Evolutionary conservation across 2,888 invertebrate species (phyloP).

Genomic region (Ormia ochracea): DNA sequence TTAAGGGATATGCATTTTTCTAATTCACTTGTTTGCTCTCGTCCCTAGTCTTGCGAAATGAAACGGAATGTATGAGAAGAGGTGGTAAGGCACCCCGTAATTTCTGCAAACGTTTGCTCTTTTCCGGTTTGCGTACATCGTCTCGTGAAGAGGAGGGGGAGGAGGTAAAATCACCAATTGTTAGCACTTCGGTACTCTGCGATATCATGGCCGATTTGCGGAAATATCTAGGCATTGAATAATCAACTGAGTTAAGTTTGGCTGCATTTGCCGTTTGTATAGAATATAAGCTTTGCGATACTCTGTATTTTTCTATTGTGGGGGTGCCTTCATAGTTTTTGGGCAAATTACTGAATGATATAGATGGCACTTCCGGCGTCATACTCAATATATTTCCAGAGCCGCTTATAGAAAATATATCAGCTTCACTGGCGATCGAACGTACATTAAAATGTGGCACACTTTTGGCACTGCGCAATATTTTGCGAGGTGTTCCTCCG

Average conservation of each 20-base stretch:
- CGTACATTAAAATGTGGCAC: slow-evolving; percentile 75
- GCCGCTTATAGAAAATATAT: slow-evolving; percentile 76
- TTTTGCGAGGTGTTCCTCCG: slow-evolving; percentile 64
- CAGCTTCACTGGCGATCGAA: slow-evolving; percentile 74
- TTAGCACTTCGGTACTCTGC: slow-evolving; percentile 72
- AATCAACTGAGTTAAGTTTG: slow-evolving; percentile 78
- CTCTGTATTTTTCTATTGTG: slow-evolving; percentile 76
- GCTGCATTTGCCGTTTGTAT: slow-evolving; percentile 78
- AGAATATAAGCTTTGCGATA: slow-evolving; percentile 75
- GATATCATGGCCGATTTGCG: slow-evolving; percentile 76
- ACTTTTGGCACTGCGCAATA: slow-evolving; percentile 74
- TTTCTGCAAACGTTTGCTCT: slow-evolving; percentile 75
- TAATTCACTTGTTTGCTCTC: slow-evolving; percentile 71
- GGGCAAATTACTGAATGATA: slow-evolving; percentile 75
- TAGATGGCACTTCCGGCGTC: slow-evolving; percentile 77
- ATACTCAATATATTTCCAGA: slow-evolving; percentile 74
- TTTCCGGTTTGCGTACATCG: slow-evolving; percentile 70
- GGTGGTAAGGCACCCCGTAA: slow-evolving; percentile 75
- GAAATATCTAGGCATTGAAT: slow-evolving; percentile 82
- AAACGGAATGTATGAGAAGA: slow-evolving; percentile 75
- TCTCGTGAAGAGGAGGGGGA: slow-evolving; percentile 67
- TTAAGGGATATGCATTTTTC: no score
- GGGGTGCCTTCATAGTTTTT: slow-evolving; percentile 77
- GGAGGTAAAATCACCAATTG: slow-evolving; percentile 57
- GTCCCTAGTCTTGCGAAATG: slow-evolving; percentile 72